phyloP scores from a whole-genome alignment of 2,113 vertebrate species.

The Andinoacara biseriatus region DNA sequence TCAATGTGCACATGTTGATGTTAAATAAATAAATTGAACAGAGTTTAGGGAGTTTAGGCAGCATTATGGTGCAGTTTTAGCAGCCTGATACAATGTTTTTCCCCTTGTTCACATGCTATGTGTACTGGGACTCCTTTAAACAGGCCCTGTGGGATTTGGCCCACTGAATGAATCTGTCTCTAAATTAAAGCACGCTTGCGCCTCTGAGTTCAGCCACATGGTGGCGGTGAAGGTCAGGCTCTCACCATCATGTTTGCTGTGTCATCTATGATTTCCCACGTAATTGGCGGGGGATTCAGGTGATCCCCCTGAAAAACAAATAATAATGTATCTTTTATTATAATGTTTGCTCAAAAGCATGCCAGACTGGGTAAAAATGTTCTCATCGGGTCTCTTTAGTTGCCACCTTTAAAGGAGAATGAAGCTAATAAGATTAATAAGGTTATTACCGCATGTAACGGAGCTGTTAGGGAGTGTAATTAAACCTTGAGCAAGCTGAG shows the following conservation, averaged over 20 bases:
- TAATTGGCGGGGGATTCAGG: background rate
- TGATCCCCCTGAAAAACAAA: conserved; percentile 7
- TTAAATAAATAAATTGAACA: background rate
- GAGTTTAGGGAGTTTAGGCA: conserved; percentile 1
- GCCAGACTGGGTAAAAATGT: background rate
- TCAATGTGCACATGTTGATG: background rate
- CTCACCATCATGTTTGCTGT: conserved; percentile 47
- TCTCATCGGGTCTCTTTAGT: background rate
- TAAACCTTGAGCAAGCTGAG: background rate
- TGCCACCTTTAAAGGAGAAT: background rate
- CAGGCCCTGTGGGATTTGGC: background rate
- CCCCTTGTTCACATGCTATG: background rate
- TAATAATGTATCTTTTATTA: background rate
- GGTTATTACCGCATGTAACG: background rate
- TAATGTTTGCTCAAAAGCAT: background rate
- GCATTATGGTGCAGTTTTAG: background rate
- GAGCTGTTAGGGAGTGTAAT: background rate
- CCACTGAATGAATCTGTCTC: background rate
- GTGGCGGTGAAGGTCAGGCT: conserved; percentile 25
- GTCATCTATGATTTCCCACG: conserved; percentile 48
- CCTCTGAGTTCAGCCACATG: conserved; percentile 12
- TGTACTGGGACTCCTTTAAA: background rate
- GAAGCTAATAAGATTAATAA: background rate
- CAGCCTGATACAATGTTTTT: background rate
- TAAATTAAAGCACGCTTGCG: conserved; percentile 11